Base-by-base conservation (phyloP, 2,888 invertebrate genomes). In the Argynnis bischoffii region DNA sequence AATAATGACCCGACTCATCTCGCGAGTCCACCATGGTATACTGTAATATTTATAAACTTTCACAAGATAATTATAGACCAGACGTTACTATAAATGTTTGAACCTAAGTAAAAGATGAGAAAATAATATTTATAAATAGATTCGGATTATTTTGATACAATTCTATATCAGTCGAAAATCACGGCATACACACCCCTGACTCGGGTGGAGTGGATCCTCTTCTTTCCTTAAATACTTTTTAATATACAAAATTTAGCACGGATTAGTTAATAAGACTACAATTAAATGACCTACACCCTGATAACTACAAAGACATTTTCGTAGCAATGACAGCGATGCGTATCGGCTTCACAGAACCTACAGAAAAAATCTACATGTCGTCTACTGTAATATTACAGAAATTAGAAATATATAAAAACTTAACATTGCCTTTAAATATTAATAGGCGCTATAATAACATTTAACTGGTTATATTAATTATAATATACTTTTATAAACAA, bases 61-160 rank as follows among this genome's bases (percentile, higher is more conserved):
- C 90, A 87, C 86, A 82, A 83, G 88, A 89, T 91, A 92, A 90
- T 92, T 90, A 89, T 92, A 92, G 92, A 89, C 83, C 89, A 89
- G 90, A 91, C 90, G 91, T 87, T 91, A 90, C 90, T 91, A 91
- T 90, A 91, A 92, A 90, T 89, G 90, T 89, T 91, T 88, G 90
- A 90, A 92, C 92, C 90, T 90, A 92, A 91, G 92, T 90, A 92
- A 93, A 93, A 90, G 91, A 87, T 89, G 88, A 89, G 91, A 92
- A 92, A 93, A 92, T 92, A 92, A 92, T 93, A 92, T 93, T 92
- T 93, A 93, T 92, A 93, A 93, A 93, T 93, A 93, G 92, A 91
- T 92, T 89, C 78, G 83, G 89, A 92, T 92, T 92, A 92, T 92
- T 92, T 93, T 92, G 91, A 92, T 92, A 91, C 92, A 89, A 90